Evolutionary conservation across 2,888 invertebrate genomes (phyloP).

Genomic region (Celastrina argiolus): DNA sequence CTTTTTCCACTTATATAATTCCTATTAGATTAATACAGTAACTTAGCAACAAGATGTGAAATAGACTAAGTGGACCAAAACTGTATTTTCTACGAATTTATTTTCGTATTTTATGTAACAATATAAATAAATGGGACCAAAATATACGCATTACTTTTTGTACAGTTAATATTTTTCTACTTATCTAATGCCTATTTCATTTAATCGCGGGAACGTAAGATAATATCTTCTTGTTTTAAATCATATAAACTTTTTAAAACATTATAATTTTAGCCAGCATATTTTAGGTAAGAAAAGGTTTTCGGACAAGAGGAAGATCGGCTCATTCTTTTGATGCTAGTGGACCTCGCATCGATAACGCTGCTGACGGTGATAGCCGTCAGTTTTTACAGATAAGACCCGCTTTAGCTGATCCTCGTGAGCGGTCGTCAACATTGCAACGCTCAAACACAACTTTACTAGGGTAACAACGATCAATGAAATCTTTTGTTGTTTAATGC

Average conservation of each 20-base stretch:
- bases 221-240: background rate
- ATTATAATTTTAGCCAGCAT: background rate
- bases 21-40: constrained; percentile 36
- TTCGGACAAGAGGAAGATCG: constrained; percentile 69
- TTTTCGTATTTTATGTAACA: constrained; percentile 43
- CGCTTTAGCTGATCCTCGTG: constrained; percentile 61
- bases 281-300: constrained; percentile 64
- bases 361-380: constrained; percentile 59
- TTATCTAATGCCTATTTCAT: constrained; percentile 65
- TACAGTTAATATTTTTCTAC: constrained; percentile 41
- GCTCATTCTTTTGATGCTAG: constrained; percentile 67
- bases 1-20: background rate
- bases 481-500: background rate
- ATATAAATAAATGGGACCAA: constrained; percentile 56
- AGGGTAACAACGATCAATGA: constrained; percentile 44
- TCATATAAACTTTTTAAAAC: background rate
- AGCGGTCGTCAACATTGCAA: constrained; percentile 42
- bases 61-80: constrained; percentile 58
- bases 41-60: constrained; percentile 51
- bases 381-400: constrained; percentile 69
- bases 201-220: constrained; percentile 70
- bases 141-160: constrained; percentile 39
- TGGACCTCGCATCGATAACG: constrained; percentile 47
- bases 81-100: constrained; percentile 67
- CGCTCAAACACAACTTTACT: constrained; percentile 74